Percentiles rank a stretch among this genome's conserved stretches.
These are phyloP conservation scores for Eulimnadia texana DNA, from an alignment of 1,140 invertebrate species.

Conservation along the genomic window DNA sequence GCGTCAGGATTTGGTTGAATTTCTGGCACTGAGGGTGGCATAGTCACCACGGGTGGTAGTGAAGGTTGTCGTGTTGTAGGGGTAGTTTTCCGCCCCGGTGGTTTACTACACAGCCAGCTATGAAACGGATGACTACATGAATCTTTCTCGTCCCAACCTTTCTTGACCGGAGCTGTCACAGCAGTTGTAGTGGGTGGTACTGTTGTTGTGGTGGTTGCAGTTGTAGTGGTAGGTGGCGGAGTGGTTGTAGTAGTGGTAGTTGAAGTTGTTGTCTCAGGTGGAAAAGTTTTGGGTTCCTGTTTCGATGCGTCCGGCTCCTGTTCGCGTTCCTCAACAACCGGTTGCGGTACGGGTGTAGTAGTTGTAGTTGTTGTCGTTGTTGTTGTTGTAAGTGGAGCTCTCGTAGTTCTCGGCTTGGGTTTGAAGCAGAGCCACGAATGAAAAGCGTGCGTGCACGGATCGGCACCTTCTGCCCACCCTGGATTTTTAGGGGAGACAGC, in stretches of 20 bases:
- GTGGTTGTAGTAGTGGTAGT: neutral
- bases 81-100: neutral
- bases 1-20: neutral
- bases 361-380: no score
- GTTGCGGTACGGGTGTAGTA: neutral
- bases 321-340: neutral
- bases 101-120: conserved; percentile 10
- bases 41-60: no score
- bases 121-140: conserved; percentile 13
- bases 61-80: neutral
- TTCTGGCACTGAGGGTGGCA: neutral
- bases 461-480: conserved; percentile 9
- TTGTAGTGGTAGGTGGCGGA: neutral
- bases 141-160: conserved; percentile 9
- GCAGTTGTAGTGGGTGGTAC: neutral
- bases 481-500: neutral
- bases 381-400: neutral
- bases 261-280: neutral
- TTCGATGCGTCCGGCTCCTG: neutral
- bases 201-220: neutral
- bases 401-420: neutral
- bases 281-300: neutral
- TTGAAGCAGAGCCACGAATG: conserved; percentile 8
- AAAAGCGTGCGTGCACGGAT: conserved; percentile 13
- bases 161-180: neutral